Evolutionary conservation across 2,797 vertebrate species (phyloP), one percentile per base, ranked within the genome.

Genomic region (Malacoraja senta): DNA sequence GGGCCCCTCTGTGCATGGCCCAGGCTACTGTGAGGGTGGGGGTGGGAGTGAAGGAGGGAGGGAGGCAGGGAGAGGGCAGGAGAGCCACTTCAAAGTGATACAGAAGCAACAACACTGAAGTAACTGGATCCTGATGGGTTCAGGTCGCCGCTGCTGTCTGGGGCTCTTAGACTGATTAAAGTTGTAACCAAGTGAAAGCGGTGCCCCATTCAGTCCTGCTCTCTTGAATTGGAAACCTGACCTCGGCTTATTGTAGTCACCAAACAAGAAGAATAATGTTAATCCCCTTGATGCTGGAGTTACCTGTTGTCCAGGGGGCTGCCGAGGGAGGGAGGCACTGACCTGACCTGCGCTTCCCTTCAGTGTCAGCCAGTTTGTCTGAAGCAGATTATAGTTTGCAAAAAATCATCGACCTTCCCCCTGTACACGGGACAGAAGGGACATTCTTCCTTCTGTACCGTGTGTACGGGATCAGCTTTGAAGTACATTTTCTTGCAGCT

Each of bases 121-220:
- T 68, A 68, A 88, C 19, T 63, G 17, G 84, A 88, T 88, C 84
- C n/a, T 21, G 83, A 86, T 29, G 13, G 58, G 58, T 61, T 86
- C n/a, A 88, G 68, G 61, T 68, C 84, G 68, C 61, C 17, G 8
- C n/a, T 8, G 1, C 15, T 88, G 61, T 65, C 84, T 68, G 15
- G 19, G n/a, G 61, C 61, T 63, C 84, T 88, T 8, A 65, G 63
- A 88, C 61, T 88, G 84, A 88, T 88, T 88, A 88, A 65, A 88
- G 53, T n/a, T 88, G 61, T 35, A 17, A 9, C 61, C 63, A 21
- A 21, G 21, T 88, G 61, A 88, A 88, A 88, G 29, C 1, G 12
- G 26, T 61, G 53, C 53, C 29, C 81, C 58, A 32, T 8, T 65
- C 17, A 3, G 7, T 88, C 61, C n/a, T 88, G 84, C 32, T 88